These are phyloP conservation scores for Phyllopteryx taeniolatus DNA, from an alignment of 2,113 vertebrate genomes.

Conservation along the genomic window DNA sequence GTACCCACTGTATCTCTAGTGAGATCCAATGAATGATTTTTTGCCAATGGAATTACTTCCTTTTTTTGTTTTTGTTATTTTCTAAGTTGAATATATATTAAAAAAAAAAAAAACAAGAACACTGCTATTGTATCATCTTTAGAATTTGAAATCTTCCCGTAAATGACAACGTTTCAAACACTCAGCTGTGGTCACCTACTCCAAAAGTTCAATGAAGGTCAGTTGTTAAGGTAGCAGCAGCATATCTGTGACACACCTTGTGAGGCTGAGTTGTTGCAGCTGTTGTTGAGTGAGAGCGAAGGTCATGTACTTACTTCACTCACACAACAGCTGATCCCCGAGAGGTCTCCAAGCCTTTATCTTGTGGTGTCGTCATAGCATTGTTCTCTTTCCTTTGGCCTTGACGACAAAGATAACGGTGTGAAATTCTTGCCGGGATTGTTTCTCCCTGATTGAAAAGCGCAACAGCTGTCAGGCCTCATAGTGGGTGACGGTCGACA, in stretches of 20 bases:
- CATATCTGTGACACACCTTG: constrained; percentile 13
- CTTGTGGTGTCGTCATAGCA: constrained; percentile 46
- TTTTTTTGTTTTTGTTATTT: neutral
- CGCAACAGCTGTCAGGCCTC: constrained; percentile 25
- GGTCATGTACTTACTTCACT: constrained; percentile 46
- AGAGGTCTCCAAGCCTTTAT: constrained; percentile 31
- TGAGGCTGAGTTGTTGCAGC: constrained; percentile 37
- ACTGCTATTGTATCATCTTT: neutral
- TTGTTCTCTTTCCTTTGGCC: constrained; percentile 58
- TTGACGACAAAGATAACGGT: constrained; percentile 68
- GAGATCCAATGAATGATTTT: neutral
- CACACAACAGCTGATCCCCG: constrained; percentile 34
- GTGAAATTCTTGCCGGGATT: constrained; percentile 65
- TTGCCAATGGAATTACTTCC: neutral
- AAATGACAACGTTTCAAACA: constrained; percentile 3
- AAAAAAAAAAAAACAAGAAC: no score
- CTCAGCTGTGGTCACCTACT: constrained; percentile 7
- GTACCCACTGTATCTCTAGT: no score
- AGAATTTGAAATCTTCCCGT: neutral
- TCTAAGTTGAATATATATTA: neutral
- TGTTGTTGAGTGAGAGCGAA: constrained; percentile 44
- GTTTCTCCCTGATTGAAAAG: constrained; percentile 40
- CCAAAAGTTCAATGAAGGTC: constrained; percentile 24
- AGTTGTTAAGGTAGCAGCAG: constrained; percentile 13
- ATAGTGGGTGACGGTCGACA: constrained; percentile 36